phyloP scores from a whole-genome alignment of 2,113 vertebrate species.

The Daubentonia madagascariensis region DNA sequence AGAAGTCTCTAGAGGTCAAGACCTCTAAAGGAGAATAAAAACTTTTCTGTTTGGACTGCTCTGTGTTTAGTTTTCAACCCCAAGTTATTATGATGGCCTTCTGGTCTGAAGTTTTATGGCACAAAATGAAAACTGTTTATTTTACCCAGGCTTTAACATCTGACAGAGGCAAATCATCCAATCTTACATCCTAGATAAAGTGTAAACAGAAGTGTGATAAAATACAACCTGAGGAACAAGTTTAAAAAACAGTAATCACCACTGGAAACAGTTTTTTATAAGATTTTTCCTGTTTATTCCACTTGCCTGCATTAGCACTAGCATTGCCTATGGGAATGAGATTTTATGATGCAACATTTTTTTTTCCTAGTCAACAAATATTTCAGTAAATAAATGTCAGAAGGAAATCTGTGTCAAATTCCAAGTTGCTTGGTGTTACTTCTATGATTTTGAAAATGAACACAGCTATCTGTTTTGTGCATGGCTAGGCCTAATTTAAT shows the following conservation, averaged over 20 bases:
- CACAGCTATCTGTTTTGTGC: background rate
- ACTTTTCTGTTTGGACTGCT: background rate
- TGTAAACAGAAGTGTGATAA: slow-evolving; percentile 43
- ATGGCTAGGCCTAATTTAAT: background rate
- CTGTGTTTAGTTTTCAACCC: background rate
- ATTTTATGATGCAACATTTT: background rate
- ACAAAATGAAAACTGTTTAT: slow-evolving; percentile 52
- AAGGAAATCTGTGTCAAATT: slow-evolving; percentile 25
- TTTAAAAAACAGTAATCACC: slow-evolving; percentile 30
- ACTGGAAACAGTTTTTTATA: background rate
- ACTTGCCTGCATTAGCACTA: background rate
- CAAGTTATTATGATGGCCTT: slow-evolving; percentile 31
- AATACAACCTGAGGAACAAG: background rate
- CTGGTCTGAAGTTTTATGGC: slow-evolving; percentile 50
- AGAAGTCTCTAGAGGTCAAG: background rate
- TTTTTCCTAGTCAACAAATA: background rate
- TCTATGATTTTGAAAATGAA: slow-evolving; percentile 36
- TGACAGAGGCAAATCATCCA: slow-evolving; percentile 25
- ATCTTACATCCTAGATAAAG: slow-evolving; percentile 22
- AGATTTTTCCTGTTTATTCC: background rate
- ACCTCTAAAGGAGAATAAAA: background rate
- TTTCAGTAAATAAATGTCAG: slow-evolving; percentile 37
- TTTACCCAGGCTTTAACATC: background rate
- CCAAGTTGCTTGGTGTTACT: background rate
- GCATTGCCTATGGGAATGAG: slow-evolving; percentile 10